Base-by-base conservation (phyloP, 2,797 vertebrate genomes). In the Nasua narica region DNA sequence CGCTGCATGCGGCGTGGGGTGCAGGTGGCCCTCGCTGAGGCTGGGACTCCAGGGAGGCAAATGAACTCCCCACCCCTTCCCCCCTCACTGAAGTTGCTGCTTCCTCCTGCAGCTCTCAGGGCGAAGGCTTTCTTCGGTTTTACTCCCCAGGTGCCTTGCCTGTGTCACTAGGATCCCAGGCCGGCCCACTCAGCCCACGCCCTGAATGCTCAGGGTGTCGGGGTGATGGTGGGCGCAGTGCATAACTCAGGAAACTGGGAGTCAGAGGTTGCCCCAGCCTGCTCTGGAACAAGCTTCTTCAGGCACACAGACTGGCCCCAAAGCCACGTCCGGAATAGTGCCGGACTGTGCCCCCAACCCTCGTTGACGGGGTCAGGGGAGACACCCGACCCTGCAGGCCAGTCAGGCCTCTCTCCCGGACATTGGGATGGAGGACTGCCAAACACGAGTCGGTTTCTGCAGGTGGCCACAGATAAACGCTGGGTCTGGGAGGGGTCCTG, bases 181-280 rank as follows among this genome's bases (percentile, higher is more conserved):
- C 43, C 46, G 37, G 56, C 23, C 56, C n/a, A 11, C 32, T 3
- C 18, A 93, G 65, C 14, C 40, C 43, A 60, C 65, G 52, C 40
- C 1, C 72, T 48, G 37, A 90, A 58, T 27, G 10, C n/a, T 89
- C 74, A 0, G 7, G 12, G 32, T 85, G 40, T 74, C 32, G 1
- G 5, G 37, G 25, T 4, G 10, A 35, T 0, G 2, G 14, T 10
- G 18, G 27, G 60, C 5, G 0, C 19, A 15, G 1, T 4, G 16
- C 54, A 3, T 56, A 60, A 46, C 19, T 19, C 23, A 14, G 16
- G 43, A 52, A 18, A 77, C 50, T 52, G 23, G 46, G 62, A 32
- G 23, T 25, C 60, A 82, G 54, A 1, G 13, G 19, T 4, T 35
- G 56, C n/a, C 25, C 54, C 5, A 13, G 2, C 62, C 62, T 54